These are phyloP conservation scores for Rachycentron canadum DNA, from an alignment of 2,797 vertebrate genomes.

Conservation along the genomic window DNA sequence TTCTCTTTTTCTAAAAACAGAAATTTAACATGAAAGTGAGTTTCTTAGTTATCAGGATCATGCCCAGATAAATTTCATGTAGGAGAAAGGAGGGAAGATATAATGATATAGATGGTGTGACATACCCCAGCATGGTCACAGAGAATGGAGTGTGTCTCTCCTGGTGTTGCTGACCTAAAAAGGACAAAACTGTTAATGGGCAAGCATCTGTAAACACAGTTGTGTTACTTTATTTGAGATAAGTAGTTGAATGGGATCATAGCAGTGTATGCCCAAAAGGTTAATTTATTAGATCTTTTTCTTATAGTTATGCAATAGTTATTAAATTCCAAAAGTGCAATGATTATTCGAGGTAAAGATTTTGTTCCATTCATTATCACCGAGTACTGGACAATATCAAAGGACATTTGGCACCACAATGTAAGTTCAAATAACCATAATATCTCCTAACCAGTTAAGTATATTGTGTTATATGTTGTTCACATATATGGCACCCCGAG, in stretches of 20 bases:
- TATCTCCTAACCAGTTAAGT: neutral
- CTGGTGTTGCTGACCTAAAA: slow-evolving; percentile 68
- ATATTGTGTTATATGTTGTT: neutral
- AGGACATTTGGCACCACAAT: neutral
- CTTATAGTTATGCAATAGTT: too few relatives aligned
- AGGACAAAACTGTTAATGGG: neutral
- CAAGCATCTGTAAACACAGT: neutral
- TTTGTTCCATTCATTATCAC: neutral
- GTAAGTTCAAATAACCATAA: neutral
- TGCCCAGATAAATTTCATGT: neutral
- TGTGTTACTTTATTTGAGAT: neutral
- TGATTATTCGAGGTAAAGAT: neutral
- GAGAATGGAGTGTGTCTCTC: slow-evolving; percentile 63
- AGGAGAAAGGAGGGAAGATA: neutral
- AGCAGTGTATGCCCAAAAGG: accelerated
- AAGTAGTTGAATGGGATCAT: neutral
- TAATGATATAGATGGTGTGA: neutral
- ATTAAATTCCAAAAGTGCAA: neutral
- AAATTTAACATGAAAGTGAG: slow-evolving; percentile 40
- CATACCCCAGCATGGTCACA: slow-evolving; percentile 85
- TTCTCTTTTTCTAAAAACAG: slow-evolving; percentile 87
- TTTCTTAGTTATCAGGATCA: neutral
- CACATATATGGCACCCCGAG: accelerated
- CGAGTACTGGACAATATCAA: neutral
- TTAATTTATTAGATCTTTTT: neutral